Percentiles rank a stretch among this genome's conserved stretches.
Evolutionary conservation across 2,797 vertebrate genomes (phyloP).

Genomic region (Cryptoprocta ferox): DNA sequence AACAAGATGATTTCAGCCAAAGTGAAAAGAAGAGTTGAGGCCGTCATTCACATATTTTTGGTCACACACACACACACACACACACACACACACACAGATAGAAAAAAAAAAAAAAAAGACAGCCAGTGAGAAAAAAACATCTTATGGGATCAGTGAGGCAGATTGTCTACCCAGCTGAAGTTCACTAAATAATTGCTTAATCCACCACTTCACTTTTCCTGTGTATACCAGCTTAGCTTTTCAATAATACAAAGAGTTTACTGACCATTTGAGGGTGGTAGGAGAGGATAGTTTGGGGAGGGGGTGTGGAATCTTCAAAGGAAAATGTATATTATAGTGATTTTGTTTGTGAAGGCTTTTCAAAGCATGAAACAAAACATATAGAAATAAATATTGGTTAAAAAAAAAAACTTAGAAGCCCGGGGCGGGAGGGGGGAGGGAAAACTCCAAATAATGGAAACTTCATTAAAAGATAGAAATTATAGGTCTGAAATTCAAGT

Average conservation of each 20-base stretch:
- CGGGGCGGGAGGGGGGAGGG: background rate
- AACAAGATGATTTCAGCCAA: slow-evolving; percentile 54
- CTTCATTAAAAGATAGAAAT: slow-evolving; percentile 73
- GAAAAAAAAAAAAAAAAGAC: background rate
- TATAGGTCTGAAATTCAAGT: slow-evolving; percentile 76
- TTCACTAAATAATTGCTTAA: slow-evolving; percentile 59
- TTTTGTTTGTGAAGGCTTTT: slow-evolving; percentile 73
- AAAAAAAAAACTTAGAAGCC: background rate
- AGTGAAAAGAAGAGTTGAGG: slow-evolving; percentile 46
- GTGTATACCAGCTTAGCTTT: slow-evolving; percentile 23
- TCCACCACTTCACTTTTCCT: slow-evolving; percentile 41
- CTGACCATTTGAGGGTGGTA: slow-evolving; percentile 15
- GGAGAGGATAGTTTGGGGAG: background rate
- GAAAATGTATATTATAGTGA: slow-evolving; percentile 51
- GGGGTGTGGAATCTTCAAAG: background rate
- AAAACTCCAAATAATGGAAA: slow-evolving; percentile 71
- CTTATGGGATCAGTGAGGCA: slow-evolving; percentile 53
- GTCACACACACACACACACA: background rate
- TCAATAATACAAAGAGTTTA: slow-evolving; percentile 35
- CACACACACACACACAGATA: too few species aligned
- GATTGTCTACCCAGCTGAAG: slow-evolving; percentile 65
- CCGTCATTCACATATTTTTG: slow-evolving; percentile 65
- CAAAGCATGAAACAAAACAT: slow-evolving; percentile 67
- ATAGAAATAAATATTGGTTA: slow-evolving; percentile 68
- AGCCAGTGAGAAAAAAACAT: slow-evolving; percentile 30